Percentiles rank a stretch among this genome's conserved stretches.
Conservation (phyloP, 2,888 invertebrate species). For the Ypsolopha scabrella region DNA sequence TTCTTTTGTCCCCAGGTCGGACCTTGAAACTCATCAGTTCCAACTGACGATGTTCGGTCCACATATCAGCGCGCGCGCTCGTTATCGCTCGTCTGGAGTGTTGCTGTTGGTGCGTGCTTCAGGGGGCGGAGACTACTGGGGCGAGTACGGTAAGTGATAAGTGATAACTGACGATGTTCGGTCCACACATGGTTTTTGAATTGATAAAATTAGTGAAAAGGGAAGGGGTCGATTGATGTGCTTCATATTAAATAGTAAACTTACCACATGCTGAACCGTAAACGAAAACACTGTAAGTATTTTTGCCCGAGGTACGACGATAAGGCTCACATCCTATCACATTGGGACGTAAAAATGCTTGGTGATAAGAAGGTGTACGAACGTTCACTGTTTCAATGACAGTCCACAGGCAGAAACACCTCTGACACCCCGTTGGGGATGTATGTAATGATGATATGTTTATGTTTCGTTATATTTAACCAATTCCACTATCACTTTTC, state of each 20-base stretch:
- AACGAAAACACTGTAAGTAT: too few species aligned
- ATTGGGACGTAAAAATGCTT: constrained; percentile 91
- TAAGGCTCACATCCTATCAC: too few species aligned
- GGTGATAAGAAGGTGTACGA: constrained; percentile 68
- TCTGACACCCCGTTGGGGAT: not conserved
- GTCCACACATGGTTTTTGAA: constrained; percentile 88
- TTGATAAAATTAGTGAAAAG: too few species aligned
- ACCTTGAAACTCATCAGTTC: constrained; percentile 82
- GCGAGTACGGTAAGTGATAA: constrained; percentile 81
- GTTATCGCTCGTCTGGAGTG: constrained; percentile 85
- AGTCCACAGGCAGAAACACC: too few species aligned
- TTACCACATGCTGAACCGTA: too few species aligned
- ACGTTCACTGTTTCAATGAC: not conserved
- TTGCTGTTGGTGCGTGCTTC: constrained; percentile 84
- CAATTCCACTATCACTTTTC: constrained; percentile 15
- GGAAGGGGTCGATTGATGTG: too few species aligned
- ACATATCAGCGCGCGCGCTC: constrained; percentile 81
- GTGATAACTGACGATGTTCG: constrained; percentile 79
- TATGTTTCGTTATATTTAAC: not conserved
- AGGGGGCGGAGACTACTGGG: constrained; percentile 91
- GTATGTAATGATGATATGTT: not conserved
- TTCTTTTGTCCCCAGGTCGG: constrained; percentile 67
- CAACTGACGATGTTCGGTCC: constrained; percentile 85
- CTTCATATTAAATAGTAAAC: too few species aligned
- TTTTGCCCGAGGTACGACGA: too few species aligned